Evolutionary conservation across 2,888 invertebrate genomes (phyloP).

Genomic region (Drosophila parthenogenetica): DNA sequence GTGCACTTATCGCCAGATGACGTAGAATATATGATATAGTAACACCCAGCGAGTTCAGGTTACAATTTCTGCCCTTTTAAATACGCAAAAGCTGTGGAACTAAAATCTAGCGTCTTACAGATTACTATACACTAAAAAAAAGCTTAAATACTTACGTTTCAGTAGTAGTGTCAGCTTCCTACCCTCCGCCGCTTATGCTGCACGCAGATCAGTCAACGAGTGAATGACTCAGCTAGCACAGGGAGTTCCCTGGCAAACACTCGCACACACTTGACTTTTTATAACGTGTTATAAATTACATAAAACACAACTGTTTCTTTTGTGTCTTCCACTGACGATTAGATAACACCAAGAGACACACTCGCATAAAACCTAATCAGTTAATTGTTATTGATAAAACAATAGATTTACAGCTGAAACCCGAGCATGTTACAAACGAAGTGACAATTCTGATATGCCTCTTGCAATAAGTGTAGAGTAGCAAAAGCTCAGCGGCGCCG

Average conservation of each 20-base stretch:
- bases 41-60: conserved; percentile 26
- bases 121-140: not conserved
- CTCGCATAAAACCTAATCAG: not conserved
- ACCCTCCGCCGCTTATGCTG: no score
- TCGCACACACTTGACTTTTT: conserved; percentile 5
- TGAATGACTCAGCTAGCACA: not conserved
- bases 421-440: not conserved
- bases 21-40: conserved; percentile 15
- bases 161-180: no score
- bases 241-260: conserved; percentile 7
- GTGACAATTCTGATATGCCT: not conserved
- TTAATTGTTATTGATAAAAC: conserved; percentile 9
- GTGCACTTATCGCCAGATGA: conserved; percentile 38
- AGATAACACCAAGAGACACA: conserved; percentile 26
- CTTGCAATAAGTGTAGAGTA: not conserved
- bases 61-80: conserved; percentile 29
- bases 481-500: conserved; percentile 46
- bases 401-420: not conserved
- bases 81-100: conserved; percentile 33
- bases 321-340: not conserved
- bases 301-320: not conserved
- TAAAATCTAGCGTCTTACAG: not conserved
- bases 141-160: not conserved
- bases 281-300: not conserved
- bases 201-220: no score